A percentile compares a stretch with the other conserved stretches of the same genome.
Evolutionary conservation across 2,797 vertebrate species (phyloP).

Genomic region (Galaxias olidus): DNA sequence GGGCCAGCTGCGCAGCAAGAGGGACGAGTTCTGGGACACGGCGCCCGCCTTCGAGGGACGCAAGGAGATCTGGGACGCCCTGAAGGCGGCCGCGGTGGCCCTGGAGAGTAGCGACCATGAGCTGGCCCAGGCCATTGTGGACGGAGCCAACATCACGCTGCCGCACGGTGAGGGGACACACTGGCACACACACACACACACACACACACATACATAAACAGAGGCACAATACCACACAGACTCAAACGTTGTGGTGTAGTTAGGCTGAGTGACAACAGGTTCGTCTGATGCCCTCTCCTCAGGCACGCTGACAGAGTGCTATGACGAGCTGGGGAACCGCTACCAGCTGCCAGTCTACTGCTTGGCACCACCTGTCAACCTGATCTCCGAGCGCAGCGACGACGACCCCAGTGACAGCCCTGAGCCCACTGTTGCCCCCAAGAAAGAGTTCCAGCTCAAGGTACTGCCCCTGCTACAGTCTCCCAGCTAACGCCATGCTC

Average conservation of each 20-base stretch:
- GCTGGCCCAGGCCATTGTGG: conserved; percentile 95
- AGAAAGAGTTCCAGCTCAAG: conserved; percentile 93
- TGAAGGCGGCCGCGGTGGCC: conserved; percentile 92
- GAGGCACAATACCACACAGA: conserved; percentile 2
- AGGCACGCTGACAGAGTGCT: conserved; percentile 95
- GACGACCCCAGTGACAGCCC: conserved; percentile 85
- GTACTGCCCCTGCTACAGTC: conserved; percentile 31
- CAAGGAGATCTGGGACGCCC: conserved; percentile 98
- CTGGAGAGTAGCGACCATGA: conserved; percentile 93
- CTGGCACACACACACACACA: neutral
- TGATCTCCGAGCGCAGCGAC: conserved; percentile 90
- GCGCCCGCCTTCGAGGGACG: conserved; percentile 97
- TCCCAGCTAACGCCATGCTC: neutral
- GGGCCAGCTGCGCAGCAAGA: conserved; percentile 94
- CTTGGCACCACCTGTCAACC: conserved; percentile 90
- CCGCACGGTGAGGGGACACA: conserved; percentile 84
- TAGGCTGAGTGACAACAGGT: no score
- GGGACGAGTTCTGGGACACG: conserved; percentile 98
- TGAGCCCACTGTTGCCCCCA: conserved; percentile 75
- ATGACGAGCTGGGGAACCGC: conserved; percentile 94
- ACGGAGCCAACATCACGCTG: conserved; percentile 95
- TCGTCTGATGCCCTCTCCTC: conserved; percentile 11
- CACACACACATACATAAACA: neutral
- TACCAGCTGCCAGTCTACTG: conserved; percentile 98
- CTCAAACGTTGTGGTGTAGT: neutral